These are phyloP conservation scores for Bubalus kerabau DNA, from an alignment of 2,113 vertebrate species.

Conservation along the genomic window DNA sequence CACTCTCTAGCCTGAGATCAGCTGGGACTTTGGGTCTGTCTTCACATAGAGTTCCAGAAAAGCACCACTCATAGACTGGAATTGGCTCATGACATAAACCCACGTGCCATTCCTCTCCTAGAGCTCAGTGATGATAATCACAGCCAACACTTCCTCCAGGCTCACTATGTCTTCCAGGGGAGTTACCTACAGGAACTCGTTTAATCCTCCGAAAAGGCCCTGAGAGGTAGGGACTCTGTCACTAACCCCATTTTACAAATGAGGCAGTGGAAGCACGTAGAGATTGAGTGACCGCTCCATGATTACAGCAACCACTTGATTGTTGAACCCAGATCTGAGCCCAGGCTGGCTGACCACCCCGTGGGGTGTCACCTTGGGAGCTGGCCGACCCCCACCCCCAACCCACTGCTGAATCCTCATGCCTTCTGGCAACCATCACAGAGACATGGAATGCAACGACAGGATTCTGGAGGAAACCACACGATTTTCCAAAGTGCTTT, in stretches of 20 bases:
- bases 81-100: neutral
- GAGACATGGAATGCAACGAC: neutral
- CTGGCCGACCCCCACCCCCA: neutral
- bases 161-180: neutral
- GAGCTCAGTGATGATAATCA: neutral
- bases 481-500: neutral
- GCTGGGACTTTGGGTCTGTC: neutral
- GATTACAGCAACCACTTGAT: neutral
- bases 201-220: neutral
- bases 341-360: neutral
- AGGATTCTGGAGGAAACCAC: neutral
- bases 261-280: neutral
- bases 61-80: neutral
- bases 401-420: neutral
- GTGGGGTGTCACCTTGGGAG: too few species aligned
- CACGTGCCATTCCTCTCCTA: neutral
- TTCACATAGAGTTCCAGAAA: neutral
- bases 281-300: neutral
- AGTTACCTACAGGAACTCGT: neutral
- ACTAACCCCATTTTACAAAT: neutral
- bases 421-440: neutral
- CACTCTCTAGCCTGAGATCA: neutral
- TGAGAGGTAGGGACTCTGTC: fast-evolving
- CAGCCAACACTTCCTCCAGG: fast-evolving
- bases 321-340: neutral